Percentiles rank a stretch among this genome's conserved stretches.
phyloP scores from a whole-genome alignment of 2,113 vertebrate genomes.

The Triplophysa dalaica region DNA sequence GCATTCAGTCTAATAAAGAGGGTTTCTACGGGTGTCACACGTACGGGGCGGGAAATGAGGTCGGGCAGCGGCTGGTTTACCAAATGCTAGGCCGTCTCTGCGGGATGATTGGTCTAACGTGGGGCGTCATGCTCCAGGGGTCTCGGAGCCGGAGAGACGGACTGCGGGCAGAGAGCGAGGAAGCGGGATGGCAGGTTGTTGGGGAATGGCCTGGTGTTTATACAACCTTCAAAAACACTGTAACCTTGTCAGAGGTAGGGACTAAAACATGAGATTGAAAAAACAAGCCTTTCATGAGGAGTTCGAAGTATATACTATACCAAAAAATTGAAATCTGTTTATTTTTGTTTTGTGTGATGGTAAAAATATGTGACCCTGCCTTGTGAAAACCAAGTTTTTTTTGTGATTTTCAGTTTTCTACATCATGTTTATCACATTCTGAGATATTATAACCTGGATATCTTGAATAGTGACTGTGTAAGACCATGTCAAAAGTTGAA shows the following conservation, averaged over 20 bases:
- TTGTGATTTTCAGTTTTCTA: too few relatives aligned
- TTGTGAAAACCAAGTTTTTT: too few relatives aligned
- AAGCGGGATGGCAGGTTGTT: constrained; percentile 34
- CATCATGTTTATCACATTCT: too few relatives aligned
- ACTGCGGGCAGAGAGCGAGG: neutral
- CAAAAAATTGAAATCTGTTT: too few relatives aligned
- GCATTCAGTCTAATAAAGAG: constrained; percentile 46
- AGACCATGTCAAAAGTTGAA: too few relatives aligned
- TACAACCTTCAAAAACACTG: constrained; percentile 28
- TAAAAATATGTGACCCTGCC: too few relatives aligned
- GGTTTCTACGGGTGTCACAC: constrained; percentile 46
- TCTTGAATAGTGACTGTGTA: too few relatives aligned
- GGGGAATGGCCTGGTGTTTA: constrained; percentile 16
- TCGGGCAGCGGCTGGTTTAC: constrained; percentile 44
- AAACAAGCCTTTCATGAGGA: neutral
- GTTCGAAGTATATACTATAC: too few relatives aligned
- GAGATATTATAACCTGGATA: too few relatives aligned
- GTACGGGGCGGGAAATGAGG: constrained; percentile 36
- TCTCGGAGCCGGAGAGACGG: constrained; percentile 12
- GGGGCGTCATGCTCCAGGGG: constrained; percentile 38
- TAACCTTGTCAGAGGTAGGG: constrained; percentile 42
- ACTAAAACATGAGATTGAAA: neutral
- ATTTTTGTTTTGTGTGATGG: too few relatives aligned
- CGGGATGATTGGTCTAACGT: constrained; percentile 29
- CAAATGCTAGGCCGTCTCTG: constrained; percentile 28